Evolutionary conservation across 2,113 vertebrate species (phyloP).

Genomic region (Ivindomyrus marchei): DNA sequence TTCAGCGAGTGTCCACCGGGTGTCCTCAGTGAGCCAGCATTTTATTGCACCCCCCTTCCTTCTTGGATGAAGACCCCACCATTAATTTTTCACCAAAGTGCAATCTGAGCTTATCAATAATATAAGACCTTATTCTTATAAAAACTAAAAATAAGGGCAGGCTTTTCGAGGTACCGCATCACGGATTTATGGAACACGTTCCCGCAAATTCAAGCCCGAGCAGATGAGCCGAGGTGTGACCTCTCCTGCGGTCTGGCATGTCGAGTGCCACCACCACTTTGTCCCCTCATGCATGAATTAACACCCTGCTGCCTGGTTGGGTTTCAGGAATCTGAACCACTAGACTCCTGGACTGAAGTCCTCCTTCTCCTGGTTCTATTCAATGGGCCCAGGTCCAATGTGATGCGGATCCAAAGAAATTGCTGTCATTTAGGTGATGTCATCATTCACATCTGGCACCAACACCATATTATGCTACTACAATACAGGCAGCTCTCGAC

Average conservation of each 20-base stretch:
- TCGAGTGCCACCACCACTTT: not conserved
- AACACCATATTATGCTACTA: not conserved
- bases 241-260: not conserved
- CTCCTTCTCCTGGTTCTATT: not conserved
- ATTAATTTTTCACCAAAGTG: conserved; percentile 63
- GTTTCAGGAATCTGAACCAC: not conserved
- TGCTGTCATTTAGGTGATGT: not conserved
- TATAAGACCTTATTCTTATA: conserved; percentile 62
- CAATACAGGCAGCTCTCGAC: not conserved
- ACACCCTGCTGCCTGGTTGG: not conserved
- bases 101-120: conserved; percentile 66
- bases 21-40: not conserved
- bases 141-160: conserved; percentile 64
- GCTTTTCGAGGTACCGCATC: conserved; percentile 39
- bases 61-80: conserved; percentile 32
- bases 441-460: not conserved
- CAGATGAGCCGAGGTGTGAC: conserved; percentile 19
- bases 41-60: not conserved
- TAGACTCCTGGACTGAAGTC: not conserved
- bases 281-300: not conserved
- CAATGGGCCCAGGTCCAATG: not conserved
- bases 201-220: conserved; percentile 28
- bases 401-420: not conserved
- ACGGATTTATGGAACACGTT: conserved; percentile 51
- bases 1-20: not conserved